A percentile compares a stretch with the other conserved stretches of the same genome.
phyloP scores from a whole-genome alignment of 2,797 vertebrate genomes.

The Lagodon rhomboides region DNA sequence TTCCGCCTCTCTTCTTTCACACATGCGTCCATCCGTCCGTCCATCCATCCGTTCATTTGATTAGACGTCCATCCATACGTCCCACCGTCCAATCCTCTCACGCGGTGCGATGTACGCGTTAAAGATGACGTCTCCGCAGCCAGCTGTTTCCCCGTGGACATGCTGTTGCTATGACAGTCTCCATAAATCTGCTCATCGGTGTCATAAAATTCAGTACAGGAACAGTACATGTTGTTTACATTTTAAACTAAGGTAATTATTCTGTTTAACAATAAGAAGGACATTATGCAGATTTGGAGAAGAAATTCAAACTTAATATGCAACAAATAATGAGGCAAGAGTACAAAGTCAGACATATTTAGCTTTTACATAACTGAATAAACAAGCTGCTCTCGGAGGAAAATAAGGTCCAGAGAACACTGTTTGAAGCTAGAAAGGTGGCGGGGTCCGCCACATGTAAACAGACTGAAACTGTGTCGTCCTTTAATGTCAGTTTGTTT shows the following conservation, averaged over 20 bases:
- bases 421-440: too few species aligned
- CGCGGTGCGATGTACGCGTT: neutral
- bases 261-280: neutral
- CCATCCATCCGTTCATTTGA: constrained; percentile 18
- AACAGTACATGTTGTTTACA: neutral
- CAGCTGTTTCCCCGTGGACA: constrained; percentile 16
- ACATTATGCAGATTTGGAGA: too few species aligned
- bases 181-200: neutral
- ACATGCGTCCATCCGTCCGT: constrained; percentile 24
- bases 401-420: too few species aligned
- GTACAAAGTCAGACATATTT: too few species aligned
- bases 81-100: neutral
- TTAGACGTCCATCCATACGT: constrained; percentile 21
- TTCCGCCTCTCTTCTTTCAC: constrained; percentile 25
- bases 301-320: too few species aligned
- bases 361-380: too few species aligned
- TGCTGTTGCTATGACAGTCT: constrained; percentile 33
- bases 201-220: neutral
- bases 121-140: constrained; percentile 1
- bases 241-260: neutral
- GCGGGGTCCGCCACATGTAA: too few species aligned
- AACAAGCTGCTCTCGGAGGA: too few species aligned
- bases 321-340: too few species aligned
- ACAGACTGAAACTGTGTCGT: too few species aligned
- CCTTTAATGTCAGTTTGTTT: too few species aligned